Conservation (phyloP, 2,888 invertebrate genomes). For the Ophioninae sp. region DNA sequence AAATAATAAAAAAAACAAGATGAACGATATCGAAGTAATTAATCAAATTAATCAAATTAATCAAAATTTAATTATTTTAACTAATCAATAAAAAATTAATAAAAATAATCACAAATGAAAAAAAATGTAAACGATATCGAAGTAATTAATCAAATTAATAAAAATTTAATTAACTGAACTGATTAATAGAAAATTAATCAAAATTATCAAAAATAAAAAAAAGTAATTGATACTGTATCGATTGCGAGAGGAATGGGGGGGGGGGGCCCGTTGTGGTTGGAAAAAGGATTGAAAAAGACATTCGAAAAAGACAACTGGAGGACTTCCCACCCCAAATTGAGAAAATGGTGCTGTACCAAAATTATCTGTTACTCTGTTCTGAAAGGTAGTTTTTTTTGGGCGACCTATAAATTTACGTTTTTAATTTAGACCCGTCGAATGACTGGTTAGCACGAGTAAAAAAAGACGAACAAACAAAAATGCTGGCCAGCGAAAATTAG, state of each 20-base stretch:
- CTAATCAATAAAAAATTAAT: no score
- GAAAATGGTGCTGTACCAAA: neutral
- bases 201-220: no score
- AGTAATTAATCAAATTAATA: no score
- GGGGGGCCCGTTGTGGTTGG: neutral
- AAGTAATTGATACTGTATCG: neutral
- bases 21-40: neutral
- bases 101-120: no score
- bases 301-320: neutral
- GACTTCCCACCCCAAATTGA: neutral
- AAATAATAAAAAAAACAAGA: neutral
- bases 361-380: neutral
- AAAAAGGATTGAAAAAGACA: neutral
- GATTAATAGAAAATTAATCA: no score
- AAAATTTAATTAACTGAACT: no score
- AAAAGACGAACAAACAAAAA: conserved; percentile 33
- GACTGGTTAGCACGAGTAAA: conserved; percentile 69
- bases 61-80: no score
- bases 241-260: neutral
- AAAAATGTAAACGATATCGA: neutral
- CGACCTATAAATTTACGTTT: conserved; percentile 77
- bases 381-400: conserved; percentile 30
- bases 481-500: conserved; percentile 36
- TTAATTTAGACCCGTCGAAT: conserved; percentile 79
- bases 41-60: no score